Percentiles rank a stretch among this genome's conserved stretches.
Evolutionary conservation across 2,888 invertebrate genomes (phyloP).

Genomic region (Limenitis camilla): DNA sequence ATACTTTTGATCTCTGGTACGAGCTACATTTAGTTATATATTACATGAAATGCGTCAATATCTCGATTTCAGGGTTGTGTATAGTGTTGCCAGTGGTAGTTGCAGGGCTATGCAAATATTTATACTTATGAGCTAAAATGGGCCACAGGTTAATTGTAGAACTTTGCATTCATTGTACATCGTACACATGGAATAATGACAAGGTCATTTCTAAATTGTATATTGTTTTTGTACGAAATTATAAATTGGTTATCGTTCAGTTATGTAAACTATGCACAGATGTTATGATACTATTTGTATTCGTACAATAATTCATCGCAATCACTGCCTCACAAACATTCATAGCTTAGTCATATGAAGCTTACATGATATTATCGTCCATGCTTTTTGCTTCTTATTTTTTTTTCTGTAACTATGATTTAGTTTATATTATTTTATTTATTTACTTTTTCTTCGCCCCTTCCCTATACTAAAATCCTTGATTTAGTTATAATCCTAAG

Average conservation of each 20-base stretch:
- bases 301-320: conserved; percentile 58
- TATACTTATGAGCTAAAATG: neutral
- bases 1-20: conserved; percentile 3
- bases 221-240: conserved; percentile 1
- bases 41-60: conserved; percentile 11
- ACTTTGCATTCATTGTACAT: neutral
- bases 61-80: neutral
- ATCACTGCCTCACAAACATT: conserved; percentile 75
- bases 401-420: conserved; percentile 45
- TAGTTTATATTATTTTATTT: conserved; percentile 45
- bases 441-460: conserved; percentile 45
- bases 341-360: conserved; percentile 69
- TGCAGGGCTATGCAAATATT: neutral
- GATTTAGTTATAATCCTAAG: conserved; percentile 32
- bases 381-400: conserved; percentile 68
- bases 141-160: neutral
- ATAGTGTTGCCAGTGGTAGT: neutral
- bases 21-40: conserved; percentile 3
- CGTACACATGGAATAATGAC: neutral
- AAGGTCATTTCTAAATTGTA: neutral
- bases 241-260: conserved; percentile 7
- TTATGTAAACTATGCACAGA: conserved; percentile 31
- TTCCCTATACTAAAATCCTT: conserved; percentile 48
- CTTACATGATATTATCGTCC: conserved; percentile 50
- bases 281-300: conserved; percentile 34